A percentile compares a stretch with the other conserved stretches of the same genome.
Evolutionary conservation across 2,888 invertebrate species (phyloP).

Genomic region (Andrena flavipes): DNA sequence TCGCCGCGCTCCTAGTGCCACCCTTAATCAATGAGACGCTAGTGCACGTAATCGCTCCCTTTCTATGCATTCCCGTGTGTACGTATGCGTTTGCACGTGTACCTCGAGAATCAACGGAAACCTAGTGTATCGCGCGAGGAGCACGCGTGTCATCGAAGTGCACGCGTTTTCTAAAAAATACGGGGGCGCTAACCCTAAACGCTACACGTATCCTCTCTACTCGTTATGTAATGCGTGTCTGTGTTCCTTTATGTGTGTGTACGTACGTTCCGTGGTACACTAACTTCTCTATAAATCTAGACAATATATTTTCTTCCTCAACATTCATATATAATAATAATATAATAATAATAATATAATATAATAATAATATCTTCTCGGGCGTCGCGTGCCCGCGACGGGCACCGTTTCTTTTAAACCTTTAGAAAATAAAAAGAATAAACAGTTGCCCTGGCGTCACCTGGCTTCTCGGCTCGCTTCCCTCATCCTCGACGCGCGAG

Average conservation of each 20-base stretch:
- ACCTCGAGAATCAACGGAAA: slow-evolving; percentile 6
- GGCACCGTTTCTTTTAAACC: slow-evolving; percentile 58
- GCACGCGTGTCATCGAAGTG: slow-evolving; percentile 28
- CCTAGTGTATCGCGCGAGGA: not conserved
- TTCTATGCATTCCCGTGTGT: not conserved
- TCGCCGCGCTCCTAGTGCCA: slow-evolving; percentile 22
- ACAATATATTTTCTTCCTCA: slow-evolving; percentile 79
- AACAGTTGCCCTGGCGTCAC: slow-evolving; percentile 67
- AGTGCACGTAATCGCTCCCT: not conserved
- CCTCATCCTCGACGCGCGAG: slow-evolving; percentile 1
- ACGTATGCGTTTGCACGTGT: not conserved
- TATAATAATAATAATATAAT: slow-evolving; percentile 63
- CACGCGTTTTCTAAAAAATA: slow-evolving; percentile 58
- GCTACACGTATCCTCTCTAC: slow-evolving; percentile 60
- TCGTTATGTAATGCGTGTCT: slow-evolving; percentile 32
- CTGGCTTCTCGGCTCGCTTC: slow-evolving; percentile 34
- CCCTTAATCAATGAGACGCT: slow-evolving; percentile 16
- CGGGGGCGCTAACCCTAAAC: slow-evolving; percentile 54
- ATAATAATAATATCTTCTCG: slow-evolving; percentile 71
- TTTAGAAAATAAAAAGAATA: slow-evolving; percentile 69
- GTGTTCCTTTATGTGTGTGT: slow-evolving; percentile 19
- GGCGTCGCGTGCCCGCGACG: slow-evolving; percentile 64
- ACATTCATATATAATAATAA: slow-evolving; percentile 79
- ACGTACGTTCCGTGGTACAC: slow-evolving; percentile 70
- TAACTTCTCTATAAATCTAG: slow-evolving; percentile 78